Evolutionary conservation across 1,140 invertebrate genomes (phyloP).

Genomic region (Drosophila pseudoobscura): DNA sequence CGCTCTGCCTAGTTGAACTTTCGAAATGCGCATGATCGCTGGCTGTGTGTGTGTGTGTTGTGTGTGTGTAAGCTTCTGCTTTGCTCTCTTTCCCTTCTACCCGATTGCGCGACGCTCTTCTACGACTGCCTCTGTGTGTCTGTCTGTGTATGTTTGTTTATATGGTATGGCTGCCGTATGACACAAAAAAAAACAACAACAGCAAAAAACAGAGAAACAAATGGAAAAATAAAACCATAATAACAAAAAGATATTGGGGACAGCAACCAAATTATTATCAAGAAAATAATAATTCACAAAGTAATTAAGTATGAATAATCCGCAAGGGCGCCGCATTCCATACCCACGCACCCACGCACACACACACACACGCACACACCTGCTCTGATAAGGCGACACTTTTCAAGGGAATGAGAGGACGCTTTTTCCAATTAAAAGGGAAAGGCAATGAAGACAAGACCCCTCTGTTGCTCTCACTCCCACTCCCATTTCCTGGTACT

Average conservation of each 20-base stretch:
- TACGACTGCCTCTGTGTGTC: slow-evolving; percentile 31
- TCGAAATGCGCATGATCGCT: slow-evolving; percentile 69
- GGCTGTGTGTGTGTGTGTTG: neutral
- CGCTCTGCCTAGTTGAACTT: slow-evolving; percentile 61
- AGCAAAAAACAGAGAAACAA: slow-evolving; percentile 35
- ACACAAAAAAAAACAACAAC: slow-evolving; percentile 43
- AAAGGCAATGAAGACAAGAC: no score
- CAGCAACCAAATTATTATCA: slow-evolving; percentile 46
- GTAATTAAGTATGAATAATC: slow-evolving; percentile 75
- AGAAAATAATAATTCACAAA: slow-evolving; percentile 60
- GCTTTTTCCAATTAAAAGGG: no score
- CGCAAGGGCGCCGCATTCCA: slow-evolving; percentile 51
- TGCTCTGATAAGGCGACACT: no score
- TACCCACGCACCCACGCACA: neutral
- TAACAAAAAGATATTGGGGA: slow-evolving; percentile 45
- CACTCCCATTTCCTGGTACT: no score
- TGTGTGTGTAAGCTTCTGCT: slow-evolving; percentile 1
- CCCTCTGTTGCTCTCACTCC: no score
- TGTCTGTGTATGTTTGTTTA: slow-evolving; percentile 58
- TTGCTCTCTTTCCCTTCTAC: slow-evolving; percentile 9
- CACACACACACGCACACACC: slow-evolving; percentile 1
- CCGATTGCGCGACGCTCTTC: no score
- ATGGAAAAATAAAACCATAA: slow-evolving; percentile 47
- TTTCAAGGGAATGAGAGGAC: no score
- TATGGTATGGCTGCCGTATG: slow-evolving; percentile 52